These are phyloP conservation scores for Syngnathus rostellatus DNA, from an alignment of 2,797 vertebrate species.

Conservation along the genomic window DNA sequence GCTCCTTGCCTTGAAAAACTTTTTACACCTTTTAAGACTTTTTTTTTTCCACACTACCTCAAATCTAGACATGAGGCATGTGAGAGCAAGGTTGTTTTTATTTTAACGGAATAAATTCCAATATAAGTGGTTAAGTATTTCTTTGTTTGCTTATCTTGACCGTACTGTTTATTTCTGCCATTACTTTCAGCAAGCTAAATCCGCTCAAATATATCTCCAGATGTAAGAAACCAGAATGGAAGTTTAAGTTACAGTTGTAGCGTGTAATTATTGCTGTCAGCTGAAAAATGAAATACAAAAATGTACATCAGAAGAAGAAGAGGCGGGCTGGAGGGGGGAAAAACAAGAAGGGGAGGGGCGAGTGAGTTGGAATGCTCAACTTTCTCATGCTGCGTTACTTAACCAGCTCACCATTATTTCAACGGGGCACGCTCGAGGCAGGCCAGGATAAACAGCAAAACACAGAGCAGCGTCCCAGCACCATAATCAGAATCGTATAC, in stretches of 20 bases:
- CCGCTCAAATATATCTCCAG: conserved; percentile 1
- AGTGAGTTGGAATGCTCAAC: conserved; percentile 31
- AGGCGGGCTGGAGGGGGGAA: neutral
- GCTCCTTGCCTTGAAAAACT: conserved; percentile 21
- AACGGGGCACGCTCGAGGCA: conserved; percentile 37
- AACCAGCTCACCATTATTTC: conserved; percentile 49
- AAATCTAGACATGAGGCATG: neutral
- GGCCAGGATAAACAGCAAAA: conserved; percentile 38
- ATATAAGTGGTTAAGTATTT: neutral
- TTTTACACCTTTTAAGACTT: conserved; percentile 11
- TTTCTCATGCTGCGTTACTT: conserved; percentile 46
- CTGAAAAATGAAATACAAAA: conserved; percentile 20
- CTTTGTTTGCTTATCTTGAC: neutral
- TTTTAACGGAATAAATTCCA: neutral
- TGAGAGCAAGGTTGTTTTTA: neutral
- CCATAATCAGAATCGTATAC: conserved; percentile 58
- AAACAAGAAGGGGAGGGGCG: conserved; percentile 8
- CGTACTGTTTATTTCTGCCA: neutral
- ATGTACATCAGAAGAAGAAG: conserved; percentile 14
- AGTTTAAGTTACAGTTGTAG: conserved; percentile 13
- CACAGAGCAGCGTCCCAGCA: conserved; percentile 42
- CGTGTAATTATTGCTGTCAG: conserved; percentile 16
- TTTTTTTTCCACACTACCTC: neutral
- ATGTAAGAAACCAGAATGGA: conserved; percentile 16
- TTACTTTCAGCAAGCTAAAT: neutral